Evolutionary conservation across 2,888 invertebrate genomes (phyloP).

Genomic region (Dicyrtomina minuta): DNA sequence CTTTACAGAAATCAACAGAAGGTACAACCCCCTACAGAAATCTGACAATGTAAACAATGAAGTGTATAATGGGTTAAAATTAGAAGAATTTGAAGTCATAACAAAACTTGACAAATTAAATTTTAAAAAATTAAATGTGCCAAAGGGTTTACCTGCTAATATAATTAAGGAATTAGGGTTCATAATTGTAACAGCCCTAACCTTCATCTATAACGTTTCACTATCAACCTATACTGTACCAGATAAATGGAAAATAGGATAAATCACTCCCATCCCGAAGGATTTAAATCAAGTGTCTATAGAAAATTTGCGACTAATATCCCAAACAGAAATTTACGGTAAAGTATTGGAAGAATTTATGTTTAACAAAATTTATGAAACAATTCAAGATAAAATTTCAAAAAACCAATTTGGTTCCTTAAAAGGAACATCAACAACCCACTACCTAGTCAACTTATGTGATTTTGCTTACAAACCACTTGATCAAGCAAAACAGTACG

Average conservation of each 20-base stretch:
- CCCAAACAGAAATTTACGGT: constrained; percentile 8
- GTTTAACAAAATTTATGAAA: not conserved
- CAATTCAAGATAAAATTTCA: not conserved
- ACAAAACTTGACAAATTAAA: not conserved
- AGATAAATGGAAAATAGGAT: not conserved
- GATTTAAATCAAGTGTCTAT: not conserved
- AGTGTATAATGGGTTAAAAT: no score
- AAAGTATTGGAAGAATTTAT: constrained; percentile 14
- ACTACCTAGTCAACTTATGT: constrained; percentile 6
- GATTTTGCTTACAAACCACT: constrained; percentile 5
- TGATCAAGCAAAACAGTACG: not conserved
- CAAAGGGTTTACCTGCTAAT: not conserved
- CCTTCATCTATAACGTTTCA: not conserved
- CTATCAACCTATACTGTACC: not conserved
- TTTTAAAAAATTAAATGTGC: not conserved
- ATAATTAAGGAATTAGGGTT: constrained; percentile 3
- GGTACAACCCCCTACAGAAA: not conserved
- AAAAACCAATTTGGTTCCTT: constrained; percentile 9
- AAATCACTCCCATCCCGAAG: constrained; percentile 1
- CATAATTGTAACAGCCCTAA: not conserved
- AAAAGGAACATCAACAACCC: not conserved
- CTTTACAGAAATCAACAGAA: not conserved
- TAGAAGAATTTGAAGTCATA: not conserved
- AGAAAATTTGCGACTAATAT: not conserved
- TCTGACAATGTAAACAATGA: not conserved